Percentiles rank a stretch among this genome's conserved stretches.
phyloP scores from a whole-genome alignment of 2,797 vertebrate genomes.

The Sebastes baramenuke region DNA sequence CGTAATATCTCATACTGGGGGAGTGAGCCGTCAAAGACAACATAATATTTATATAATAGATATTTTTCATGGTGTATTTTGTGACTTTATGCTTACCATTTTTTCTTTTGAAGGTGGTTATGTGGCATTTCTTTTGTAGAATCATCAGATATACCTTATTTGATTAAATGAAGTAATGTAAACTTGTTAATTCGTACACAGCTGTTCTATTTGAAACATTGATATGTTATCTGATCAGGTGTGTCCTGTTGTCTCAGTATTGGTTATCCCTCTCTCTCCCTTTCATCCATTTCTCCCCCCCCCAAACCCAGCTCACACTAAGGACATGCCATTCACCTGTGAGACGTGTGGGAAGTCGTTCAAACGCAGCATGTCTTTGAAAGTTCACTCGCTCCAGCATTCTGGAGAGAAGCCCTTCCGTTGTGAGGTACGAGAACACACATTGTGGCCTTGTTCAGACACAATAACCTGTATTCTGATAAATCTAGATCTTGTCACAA shows the following conservation, averaged over 20 bases:
- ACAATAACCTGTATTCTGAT: neutral
- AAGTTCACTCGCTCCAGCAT: conserved; percentile 97
- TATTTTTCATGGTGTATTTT: neutral
- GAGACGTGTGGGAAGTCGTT: conserved; percentile 99
- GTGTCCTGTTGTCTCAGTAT: neutral
- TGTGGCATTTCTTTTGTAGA: neutral
- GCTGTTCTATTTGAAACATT: neutral
- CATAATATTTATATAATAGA: neutral
- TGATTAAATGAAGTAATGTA: neutral
- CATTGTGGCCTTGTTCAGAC: neutral
- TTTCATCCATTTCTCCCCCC: neutral
- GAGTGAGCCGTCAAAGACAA: neutral
- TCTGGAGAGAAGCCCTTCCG: conserved; percentile 98
- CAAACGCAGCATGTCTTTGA: conserved; percentile 98
- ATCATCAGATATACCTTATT: neutral
- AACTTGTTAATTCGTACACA: neutral
- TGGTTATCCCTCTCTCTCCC: neutral
- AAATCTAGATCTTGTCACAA: neutral
- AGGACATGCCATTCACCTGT: conserved; percentile 99
- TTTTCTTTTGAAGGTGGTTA: neutral
- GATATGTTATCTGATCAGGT: neutral
- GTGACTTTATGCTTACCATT: neutral
- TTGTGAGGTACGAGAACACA: conserved; percentile 89
- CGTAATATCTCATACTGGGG: neutral
- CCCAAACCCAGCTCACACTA: conserved; percentile 89